These are phyloP conservation scores for Fragum sueziense DNA, from an alignment of 2,888 invertebrate species.

Conservation along the genomic window DNA sequence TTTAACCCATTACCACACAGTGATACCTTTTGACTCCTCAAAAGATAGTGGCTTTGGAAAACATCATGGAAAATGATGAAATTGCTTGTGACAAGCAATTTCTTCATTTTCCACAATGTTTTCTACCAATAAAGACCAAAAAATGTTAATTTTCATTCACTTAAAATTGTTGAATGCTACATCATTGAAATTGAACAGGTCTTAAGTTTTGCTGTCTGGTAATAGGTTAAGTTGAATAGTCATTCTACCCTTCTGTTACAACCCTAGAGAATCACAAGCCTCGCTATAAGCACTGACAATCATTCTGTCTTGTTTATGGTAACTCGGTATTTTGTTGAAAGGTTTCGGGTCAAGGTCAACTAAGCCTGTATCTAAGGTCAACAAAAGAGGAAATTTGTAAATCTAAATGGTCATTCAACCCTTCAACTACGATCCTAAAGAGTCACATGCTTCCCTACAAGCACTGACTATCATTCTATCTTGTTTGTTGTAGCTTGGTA, in stretches of 20 bases:
- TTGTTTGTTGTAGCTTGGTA: constrained; percentile 71
- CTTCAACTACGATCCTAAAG: neutral
- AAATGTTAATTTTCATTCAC: too few relatives aligned
- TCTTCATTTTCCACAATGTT: too few relatives aligned
- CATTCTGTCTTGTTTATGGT: constrained; percentile 67
- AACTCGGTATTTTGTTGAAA: constrained; percentile 75
- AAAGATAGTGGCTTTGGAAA: too few relatives aligned
- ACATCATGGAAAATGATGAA: too few relatives aligned
- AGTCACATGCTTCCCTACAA: constrained; percentile 59
- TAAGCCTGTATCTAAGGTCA: too few relatives aligned
- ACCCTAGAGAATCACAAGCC: constrained; percentile 29
- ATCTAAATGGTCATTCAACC: too few relatives aligned
- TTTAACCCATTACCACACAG: too few relatives aligned
- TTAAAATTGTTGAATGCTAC: neutral
- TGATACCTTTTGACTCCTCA: too few relatives aligned
- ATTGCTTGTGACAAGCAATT: too few relatives aligned
- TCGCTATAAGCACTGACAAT: constrained; percentile 70
- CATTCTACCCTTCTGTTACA: too few relatives aligned
- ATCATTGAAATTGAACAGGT: neutral
- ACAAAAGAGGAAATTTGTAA: too few relatives aligned
- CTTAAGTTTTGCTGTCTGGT: neutral
- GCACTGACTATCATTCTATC: constrained; percentile 69
- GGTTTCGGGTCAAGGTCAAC: constrained; percentile 91
- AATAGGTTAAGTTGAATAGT: neutral
- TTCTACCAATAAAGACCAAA: too few relatives aligned